phyloP scores from a whole-genome alignment of 2,888 invertebrate species.

The Limnephilus rhombicus region DNA sequence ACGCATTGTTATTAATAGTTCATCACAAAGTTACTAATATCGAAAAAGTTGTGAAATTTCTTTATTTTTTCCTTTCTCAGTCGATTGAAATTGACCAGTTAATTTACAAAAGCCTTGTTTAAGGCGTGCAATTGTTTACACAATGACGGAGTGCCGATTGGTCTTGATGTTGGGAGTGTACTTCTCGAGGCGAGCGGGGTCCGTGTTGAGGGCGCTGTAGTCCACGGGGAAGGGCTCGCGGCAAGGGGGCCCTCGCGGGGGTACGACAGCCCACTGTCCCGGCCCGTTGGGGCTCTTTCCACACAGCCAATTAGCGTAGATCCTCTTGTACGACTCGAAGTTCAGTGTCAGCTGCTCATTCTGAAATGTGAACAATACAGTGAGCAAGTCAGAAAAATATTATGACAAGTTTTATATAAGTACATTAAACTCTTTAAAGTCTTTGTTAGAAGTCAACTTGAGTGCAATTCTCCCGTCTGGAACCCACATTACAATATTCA shows the following conservation, averaged over 20 bases:
- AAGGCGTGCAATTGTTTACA: constrained; percentile 71
- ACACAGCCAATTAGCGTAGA: constrained; percentile 86
- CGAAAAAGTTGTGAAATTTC: background rate
- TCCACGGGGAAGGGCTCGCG: constrained; percentile 84
- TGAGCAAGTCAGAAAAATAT: background rate
- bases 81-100: background rate
- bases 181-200: constrained; percentile 83
- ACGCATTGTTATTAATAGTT: background rate
- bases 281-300: constrained; percentile 87
- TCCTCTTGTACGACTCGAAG: constrained; percentile 83
- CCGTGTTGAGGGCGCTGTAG: constrained; percentile 85
- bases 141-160: constrained; percentile 84
- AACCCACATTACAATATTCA: too few relatives aligned
- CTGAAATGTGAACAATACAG: constrained; percentile 73
- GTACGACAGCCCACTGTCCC: constrained; percentile 85
- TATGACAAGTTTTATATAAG: background rate
- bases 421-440: too few relatives aligned
- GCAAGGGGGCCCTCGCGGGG: constrained; percentile 77
- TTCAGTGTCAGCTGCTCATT: constrained; percentile 83
- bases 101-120: background rate
- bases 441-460: too few relatives aligned
- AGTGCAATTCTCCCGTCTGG: too few relatives aligned
- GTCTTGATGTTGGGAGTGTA: constrained; percentile 83
- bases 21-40: background rate
- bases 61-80: background rate